Evolutionary conservation across 2,113 vertebrate species (phyloP).

Genomic region (Paramormyrops kingsleyae): DNA sequence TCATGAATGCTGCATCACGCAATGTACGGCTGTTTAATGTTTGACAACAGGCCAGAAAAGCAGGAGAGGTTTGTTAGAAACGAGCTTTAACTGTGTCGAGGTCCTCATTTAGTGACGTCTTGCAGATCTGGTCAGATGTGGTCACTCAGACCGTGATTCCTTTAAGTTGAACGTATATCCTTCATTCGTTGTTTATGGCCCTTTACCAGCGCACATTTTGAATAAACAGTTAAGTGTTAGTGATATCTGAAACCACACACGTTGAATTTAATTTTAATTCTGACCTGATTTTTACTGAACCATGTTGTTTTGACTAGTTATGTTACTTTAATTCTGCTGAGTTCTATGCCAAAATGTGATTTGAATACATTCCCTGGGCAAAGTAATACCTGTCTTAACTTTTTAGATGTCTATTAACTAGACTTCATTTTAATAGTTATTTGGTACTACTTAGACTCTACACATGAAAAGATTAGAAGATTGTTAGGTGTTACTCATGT

Average conservation of each 20-base stretch:
- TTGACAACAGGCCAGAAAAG: not conserved
- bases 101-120: not conserved
- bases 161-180: not conserved
- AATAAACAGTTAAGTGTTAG: not conserved
- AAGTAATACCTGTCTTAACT: not conserved
- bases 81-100: not conserved
- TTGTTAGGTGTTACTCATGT: not conserved
- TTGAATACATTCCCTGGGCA: not conserved
- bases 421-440: not conserved
- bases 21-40: not conserved
- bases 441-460: not conserved
- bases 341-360: not conserved
- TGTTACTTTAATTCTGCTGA: not conserved
- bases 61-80: not conserved
- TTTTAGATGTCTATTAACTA: not conserved
- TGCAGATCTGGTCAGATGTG: not conserved
- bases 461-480: not conserved
- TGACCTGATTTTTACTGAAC: not conserved
- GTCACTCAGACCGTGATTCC: not conserved
- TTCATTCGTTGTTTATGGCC: not conserved
- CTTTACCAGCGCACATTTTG: not conserved
- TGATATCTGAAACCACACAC: not conserved
- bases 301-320: not conserved
- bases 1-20: not conserved
- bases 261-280: not conserved